A percentile compares a stretch with the other conserved stretches of the same genome.
phyloP scores from a whole-genome alignment of 2,888 invertebrate genomes.

The Pollenia griseotomentosa region DNA sequence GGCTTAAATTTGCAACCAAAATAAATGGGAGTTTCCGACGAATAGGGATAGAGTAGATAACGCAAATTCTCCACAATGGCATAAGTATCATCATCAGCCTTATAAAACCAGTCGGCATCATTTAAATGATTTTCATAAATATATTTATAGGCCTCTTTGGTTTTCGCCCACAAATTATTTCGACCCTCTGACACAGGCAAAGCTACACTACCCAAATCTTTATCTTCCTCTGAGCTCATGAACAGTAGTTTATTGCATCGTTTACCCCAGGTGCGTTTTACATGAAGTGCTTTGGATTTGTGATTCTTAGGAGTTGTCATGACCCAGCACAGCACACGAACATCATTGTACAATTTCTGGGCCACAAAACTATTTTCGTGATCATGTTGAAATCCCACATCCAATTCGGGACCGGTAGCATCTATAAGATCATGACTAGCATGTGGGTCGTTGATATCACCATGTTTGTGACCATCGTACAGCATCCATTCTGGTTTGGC shows the following conservation, averaged over 20 bases:
- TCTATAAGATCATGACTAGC: slow-evolving; percentile 83
- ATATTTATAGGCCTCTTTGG: slow-evolving; percentile 96
- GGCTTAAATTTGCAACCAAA: slow-evolving; percentile 97
- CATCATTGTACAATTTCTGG: slow-evolving; percentile 89
- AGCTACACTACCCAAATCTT: slow-evolving; percentile 90
- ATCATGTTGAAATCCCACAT: slow-evolving; percentile 84
- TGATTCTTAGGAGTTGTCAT: slow-evolving; percentile 98
- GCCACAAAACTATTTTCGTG: slow-evolving; percentile 89
- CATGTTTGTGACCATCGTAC: slow-evolving; percentile 80
- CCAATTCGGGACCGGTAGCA: slow-evolving; percentile 83
- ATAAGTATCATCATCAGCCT: slow-evolving; percentile 99
- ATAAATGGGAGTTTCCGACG: slow-evolving; percentile 91
- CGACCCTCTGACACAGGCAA: slow-evolving; percentile 95
- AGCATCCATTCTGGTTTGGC: slow-evolving; percentile 79
- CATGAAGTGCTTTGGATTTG: slow-evolving; percentile 94
- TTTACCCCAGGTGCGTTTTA: slow-evolving; percentile 98
- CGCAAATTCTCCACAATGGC: slow-evolving; percentile 97
- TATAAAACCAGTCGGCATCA: slow-evolving; percentile 98
- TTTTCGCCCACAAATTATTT: slow-evolving; percentile 98
- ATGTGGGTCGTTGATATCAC: slow-evolving; percentile 84
- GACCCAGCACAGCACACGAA: slow-evolving; percentile 97
- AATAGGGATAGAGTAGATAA: slow-evolving; percentile 92
- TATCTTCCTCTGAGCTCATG: slow-evolving; percentile 92
- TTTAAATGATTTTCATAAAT: slow-evolving; percentile 93
- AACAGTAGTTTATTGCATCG: slow-evolving; percentile 94